These are phyloP conservation scores for Aricia artaxerxes DNA, from an alignment of 2,888 invertebrate genomes.

Conservation along the genomic window DNA sequence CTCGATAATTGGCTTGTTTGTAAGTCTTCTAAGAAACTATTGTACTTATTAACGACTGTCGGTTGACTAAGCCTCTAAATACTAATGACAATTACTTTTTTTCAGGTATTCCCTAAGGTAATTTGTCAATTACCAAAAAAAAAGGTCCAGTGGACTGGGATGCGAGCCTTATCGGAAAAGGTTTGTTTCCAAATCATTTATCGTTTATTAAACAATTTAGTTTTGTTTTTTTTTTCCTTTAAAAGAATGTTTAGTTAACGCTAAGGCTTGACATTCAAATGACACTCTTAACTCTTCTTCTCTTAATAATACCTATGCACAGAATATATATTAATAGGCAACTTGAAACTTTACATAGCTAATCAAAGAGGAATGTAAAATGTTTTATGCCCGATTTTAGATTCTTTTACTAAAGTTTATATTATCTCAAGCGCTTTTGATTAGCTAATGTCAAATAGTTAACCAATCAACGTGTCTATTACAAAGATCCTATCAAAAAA, in stretches of 20 bases:
- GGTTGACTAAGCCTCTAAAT: not conserved
- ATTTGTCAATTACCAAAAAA: constrained; percentile 7
- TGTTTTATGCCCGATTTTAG: no score
- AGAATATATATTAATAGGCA: no score
- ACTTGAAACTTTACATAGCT: no score
- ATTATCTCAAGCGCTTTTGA: not conserved
- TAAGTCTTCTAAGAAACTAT: constrained; percentile 15
- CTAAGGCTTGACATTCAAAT: not conserved
- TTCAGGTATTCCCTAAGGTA: not conserved
- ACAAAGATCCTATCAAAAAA: no score
- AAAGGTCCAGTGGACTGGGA: not conserved
- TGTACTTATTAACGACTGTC: constrained; percentile 10
- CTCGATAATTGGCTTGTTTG: constrained; percentile 27
- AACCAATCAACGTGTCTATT: no score
- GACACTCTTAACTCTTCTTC: not conserved
- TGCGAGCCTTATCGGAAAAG: not conserved
- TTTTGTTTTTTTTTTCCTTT: not conserved
- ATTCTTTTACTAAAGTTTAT: not conserved
- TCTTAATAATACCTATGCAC: not conserved
- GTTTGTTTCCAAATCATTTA: constrained; percentile 18
- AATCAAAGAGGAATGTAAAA: no score
- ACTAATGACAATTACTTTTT: not conserved
- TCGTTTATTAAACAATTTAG: not conserved
- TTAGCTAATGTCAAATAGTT: not conserved
- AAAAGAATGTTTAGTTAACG: not conserved